Evolutionary conservation across 2,797 vertebrate genomes (phyloP).

Genomic region (Buceros bicornis): DNA sequence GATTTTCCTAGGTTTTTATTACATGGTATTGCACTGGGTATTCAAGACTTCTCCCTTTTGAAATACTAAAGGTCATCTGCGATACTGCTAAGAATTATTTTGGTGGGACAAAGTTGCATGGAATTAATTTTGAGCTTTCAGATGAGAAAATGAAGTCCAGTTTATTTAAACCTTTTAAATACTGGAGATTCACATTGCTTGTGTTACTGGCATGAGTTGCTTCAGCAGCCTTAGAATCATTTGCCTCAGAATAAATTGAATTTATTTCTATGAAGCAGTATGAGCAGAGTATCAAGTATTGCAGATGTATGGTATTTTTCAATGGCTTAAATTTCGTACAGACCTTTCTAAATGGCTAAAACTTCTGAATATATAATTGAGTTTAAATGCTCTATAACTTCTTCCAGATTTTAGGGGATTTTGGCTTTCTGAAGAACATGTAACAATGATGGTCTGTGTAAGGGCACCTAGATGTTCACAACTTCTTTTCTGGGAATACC

Average conservation of each 20-base stretch:
- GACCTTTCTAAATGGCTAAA: background rate
- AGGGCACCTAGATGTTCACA: background rate
- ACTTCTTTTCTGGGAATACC: background rate
- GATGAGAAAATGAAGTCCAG: background rate
- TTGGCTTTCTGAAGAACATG: background rate
- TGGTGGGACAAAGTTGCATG: background rate
- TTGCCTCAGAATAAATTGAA: background rate
- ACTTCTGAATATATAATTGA: background rate
- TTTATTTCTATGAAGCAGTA: background rate
- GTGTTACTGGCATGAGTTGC: background rate
- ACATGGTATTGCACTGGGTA: background rate
- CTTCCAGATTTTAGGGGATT: background rate
- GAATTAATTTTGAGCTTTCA: background rate
- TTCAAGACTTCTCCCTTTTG: background rate
- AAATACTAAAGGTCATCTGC: background rate
- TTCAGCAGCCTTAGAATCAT: background rate
- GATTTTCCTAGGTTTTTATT: background rate
- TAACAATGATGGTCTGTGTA: background rate
- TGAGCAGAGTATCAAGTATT: background rate
- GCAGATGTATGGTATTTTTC: background rate
- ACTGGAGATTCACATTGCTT: background rate
- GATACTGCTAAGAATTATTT: background rate
- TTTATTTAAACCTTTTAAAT: background rate
- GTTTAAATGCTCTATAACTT: background rate
- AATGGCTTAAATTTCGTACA: background rate